Conservation (phyloP, 1,140 invertebrate genomes). For the Pogonus chalceus region DNA sequence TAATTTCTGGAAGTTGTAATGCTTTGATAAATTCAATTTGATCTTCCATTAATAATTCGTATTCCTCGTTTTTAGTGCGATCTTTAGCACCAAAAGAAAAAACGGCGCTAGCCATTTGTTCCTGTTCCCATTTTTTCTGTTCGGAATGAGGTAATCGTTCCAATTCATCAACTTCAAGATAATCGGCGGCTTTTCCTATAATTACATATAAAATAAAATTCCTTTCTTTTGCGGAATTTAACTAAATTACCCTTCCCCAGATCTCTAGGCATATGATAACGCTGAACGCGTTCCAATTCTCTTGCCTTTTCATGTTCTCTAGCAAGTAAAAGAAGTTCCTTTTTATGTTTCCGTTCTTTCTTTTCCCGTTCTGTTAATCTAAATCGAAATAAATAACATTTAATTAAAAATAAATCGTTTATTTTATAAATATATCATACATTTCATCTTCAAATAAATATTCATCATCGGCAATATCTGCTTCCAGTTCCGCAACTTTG, state of each 20-base stretch:
- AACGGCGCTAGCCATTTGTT: slow-evolving; percentile 87
- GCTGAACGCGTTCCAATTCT: slow-evolving; percentile 81
- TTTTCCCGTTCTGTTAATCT: slow-evolving; percentile 80
- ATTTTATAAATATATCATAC: slow-evolving; percentile 42
- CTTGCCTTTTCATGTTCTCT: slow-evolving; percentile 92
- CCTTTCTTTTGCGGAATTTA: too few species aligned
- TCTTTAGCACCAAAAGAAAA: slow-evolving; percentile 91
- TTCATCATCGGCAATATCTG: slow-evolving; percentile 92
- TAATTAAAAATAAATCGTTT: background rate
- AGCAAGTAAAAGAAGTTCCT: slow-evolving; percentile 79
- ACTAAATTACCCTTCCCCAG: slow-evolving; percentile 54
- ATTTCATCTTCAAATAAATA: slow-evolving; percentile 83
- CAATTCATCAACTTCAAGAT: slow-evolving; percentile 79
- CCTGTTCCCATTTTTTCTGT: slow-evolving; percentile 96
- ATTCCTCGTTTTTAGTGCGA: slow-evolving; percentile 59
- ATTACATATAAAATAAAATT: slow-evolving; percentile 33
- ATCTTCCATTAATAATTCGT: slow-evolving; percentile 89
- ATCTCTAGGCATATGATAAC: slow-evolving; percentile 89
- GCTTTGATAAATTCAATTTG: slow-evolving; percentile 97
- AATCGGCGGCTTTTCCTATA: slow-evolving; percentile 60
- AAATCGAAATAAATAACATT: slow-evolving; percentile 9
- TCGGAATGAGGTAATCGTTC: slow-evolving; percentile 85
- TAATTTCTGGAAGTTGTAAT: slow-evolving; percentile 76
- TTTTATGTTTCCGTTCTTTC: slow-evolving; percentile 80
- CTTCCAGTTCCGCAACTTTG: slow-evolving; percentile 92